Evolutionary conservation across 2,888 invertebrate genomes (phyloP).

Genomic region (Cantharis flavilabris): DNA sequence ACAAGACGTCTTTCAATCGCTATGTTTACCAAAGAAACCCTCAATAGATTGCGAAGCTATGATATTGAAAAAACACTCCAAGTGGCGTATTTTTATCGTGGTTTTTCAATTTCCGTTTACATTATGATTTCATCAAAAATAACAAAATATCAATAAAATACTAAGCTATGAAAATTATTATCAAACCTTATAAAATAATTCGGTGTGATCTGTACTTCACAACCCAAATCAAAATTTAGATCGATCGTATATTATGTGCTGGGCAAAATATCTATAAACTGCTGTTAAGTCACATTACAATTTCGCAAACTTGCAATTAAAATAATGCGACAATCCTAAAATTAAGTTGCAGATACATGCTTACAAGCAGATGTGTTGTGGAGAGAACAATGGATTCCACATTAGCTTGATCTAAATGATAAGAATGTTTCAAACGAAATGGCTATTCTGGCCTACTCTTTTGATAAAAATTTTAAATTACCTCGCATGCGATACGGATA

Average conservation of each 20-base stretch:
- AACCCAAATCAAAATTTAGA: neutral
- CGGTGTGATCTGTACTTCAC: neutral
- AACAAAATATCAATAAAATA: constrained; percentile 6
- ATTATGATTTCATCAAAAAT: constrained; percentile 14
- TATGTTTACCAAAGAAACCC: constrained; percentile 44
- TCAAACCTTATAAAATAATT: neutral
- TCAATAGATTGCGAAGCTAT: constrained; percentile 37
- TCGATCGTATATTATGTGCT: neutral
- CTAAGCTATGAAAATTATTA: neutral
- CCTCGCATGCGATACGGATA: neutral
- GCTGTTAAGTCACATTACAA: neutral
- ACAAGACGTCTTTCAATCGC: constrained; percentile 42
- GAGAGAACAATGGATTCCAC: neutral
- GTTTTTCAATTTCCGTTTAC: constrained; percentile 33
- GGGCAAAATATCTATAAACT: neutral
- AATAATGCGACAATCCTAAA: neutral
- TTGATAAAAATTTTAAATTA: neutral
- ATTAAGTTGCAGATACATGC: neutral
- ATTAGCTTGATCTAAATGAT: neutral
- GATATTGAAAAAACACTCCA: constrained; percentile 36
- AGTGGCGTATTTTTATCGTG: constrained; percentile 26
- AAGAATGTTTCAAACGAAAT: neutral
- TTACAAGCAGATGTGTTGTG: neutral
- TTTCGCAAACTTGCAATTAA: neutral
- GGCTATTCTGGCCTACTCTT: neutral